Evolutionary conservation across 2,797 vertebrate species (phyloP).

Genomic region (Momotus momota): DNA sequence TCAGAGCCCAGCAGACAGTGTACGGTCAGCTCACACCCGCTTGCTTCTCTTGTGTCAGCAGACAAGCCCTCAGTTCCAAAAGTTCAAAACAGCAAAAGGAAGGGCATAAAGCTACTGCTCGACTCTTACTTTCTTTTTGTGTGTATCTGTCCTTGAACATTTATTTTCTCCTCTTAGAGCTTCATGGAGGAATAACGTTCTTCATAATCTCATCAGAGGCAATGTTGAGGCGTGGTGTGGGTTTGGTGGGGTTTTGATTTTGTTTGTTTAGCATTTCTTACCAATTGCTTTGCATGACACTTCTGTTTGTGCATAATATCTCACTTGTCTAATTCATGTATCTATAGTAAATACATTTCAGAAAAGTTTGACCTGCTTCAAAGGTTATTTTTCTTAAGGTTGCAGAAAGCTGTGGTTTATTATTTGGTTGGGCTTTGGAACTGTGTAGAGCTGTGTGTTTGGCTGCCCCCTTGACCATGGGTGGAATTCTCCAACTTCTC

Average conservation of each 20-base stretch:
- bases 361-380: neutral
- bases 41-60: accelerated
- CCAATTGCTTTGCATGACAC: neutral
- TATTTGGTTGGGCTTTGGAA: neutral
- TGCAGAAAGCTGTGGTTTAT: neutral
- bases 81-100: neutral
- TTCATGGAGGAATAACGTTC: neutral
- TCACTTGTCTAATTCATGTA: neutral
- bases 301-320: neutral
- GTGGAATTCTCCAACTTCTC: neutral
- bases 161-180: neutral
- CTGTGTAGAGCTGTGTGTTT: accelerated
- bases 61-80: neutral
- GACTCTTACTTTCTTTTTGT: accelerated
- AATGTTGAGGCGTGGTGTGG: neutral
- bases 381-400: neutral
- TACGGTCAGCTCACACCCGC: accelerated
- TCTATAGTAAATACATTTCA: neutral
- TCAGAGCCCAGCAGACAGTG: accelerated
- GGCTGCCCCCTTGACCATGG: accelerated
- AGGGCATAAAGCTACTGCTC: accelerated
- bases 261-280: neutral
- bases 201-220: neutral
- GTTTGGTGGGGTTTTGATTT: neutral
- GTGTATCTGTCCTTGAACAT: neutral